These are phyloP conservation scores for Aphelinus certus DNA, from an alignment of 1,140 invertebrate species.

Conservation along the genomic window DNA sequence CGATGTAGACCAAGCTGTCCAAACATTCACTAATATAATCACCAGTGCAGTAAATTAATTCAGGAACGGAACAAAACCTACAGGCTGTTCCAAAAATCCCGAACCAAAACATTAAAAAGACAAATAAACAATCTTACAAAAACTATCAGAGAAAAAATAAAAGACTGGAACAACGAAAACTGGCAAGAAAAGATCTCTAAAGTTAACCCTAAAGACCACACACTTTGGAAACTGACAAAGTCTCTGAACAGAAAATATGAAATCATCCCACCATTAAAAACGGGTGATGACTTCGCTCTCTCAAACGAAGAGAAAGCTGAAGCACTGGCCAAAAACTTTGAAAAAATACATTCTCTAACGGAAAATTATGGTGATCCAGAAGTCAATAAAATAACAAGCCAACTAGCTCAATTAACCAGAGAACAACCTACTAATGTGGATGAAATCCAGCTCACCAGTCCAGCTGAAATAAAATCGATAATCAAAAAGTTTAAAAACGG, in stretches of 20 bases:
- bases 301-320: constrained; percentile 40
- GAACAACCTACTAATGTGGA: constrained; percentile 6
- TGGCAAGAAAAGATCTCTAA: constrained; percentile 31
- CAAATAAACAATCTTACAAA: constrained; percentile 13
- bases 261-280: constrained; percentile 17
- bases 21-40: too few species aligned
- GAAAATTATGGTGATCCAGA: constrained; percentile 19
- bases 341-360: constrained; percentile 35
- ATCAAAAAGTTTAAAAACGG: constrained; percentile 42
- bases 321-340: constrained; percentile 33
- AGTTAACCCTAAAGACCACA: constrained; percentile 34
- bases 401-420: constrained; percentile 22
- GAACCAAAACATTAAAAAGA: background rate
- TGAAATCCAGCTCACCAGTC: constrained; percentile 24
- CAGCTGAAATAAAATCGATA: constrained; percentile 35
- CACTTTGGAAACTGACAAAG: constrained; percentile 37
- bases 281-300: constrained; percentile 3
- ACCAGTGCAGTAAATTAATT: background rate
- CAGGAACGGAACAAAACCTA: constrained; percentile 6
- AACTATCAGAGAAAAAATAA: constrained; percentile 12
- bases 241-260: constrained; percentile 19
- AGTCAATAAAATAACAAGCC: background rate
- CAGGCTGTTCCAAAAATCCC: constrained; percentile 10
- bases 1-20: too few species aligned
- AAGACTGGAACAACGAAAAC: constrained; percentile 10